Evolutionary conservation across 2,888 invertebrate species (phyloP).

Genomic region (Rhabditoides inermis): DNA sequence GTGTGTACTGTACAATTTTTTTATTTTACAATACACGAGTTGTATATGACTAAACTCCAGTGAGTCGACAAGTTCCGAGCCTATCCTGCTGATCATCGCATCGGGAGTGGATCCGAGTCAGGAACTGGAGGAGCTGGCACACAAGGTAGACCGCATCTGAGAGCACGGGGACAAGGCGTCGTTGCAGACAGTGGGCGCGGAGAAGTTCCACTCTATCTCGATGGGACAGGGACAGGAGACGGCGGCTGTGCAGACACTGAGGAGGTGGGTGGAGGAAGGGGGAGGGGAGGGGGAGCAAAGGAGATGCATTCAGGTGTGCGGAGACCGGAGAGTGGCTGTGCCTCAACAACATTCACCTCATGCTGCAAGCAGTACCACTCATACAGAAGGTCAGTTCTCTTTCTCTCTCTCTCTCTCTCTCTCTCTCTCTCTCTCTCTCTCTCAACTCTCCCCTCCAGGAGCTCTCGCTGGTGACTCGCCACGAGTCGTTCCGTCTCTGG

Average conservation of each 20-base stretch:
- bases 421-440: neutral
- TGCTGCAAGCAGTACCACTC: constrained; percentile 66
- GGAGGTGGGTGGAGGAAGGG: constrained; percentile 54
- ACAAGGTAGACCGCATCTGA: too few species aligned
- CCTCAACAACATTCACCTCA: constrained; percentile 73
- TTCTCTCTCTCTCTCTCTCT: neutral
- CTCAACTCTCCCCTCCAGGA: constrained; percentile 53
- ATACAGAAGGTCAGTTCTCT: constrained; percentile 61
- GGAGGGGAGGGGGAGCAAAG: neutral
- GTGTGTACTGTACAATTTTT: too few species aligned
- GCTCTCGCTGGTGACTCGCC: constrained; percentile 58
- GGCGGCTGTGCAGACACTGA: constrained; percentile 58
- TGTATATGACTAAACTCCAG: too few species aligned
- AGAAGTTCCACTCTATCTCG: constrained; percentile 61
- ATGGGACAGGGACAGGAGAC: constrained; percentile 46
- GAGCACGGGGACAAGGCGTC: too few species aligned
- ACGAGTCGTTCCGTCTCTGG: constrained; percentile 69
- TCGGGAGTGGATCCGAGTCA: constrained; percentile 75
- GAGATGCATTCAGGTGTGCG: constrained; percentile 46
- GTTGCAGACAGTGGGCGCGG: constrained; percentile 56
- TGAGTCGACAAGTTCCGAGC: constrained; percentile 61
- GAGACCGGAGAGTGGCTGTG: constrained; percentile 69
- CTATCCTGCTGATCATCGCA: constrained; percentile 75
- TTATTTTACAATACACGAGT: too few species aligned
- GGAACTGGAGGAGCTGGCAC: constrained; percentile 67